Percentiles rank a stretch among this genome's conserved stretches.
These are phyloP conservation scores for Sesia apiformis DNA, from an alignment of 2,888 invertebrate genomes.

Conservation along the genomic window DNA sequence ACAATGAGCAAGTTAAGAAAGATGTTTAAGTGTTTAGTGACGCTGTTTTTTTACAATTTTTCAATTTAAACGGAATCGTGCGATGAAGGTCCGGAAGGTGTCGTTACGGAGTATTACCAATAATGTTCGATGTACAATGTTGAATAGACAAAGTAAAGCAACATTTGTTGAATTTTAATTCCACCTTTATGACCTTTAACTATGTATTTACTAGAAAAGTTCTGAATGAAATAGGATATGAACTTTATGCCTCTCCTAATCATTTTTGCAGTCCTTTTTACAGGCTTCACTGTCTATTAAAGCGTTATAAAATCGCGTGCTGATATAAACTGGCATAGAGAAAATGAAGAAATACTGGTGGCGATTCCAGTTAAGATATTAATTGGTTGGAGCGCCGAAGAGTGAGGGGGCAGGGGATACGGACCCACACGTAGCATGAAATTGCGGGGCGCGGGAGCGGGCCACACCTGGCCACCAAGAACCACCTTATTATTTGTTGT, in stretches of 20 bases:
- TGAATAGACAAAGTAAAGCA: conserved; percentile 4
- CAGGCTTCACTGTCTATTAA: too few species aligned
- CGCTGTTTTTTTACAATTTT: conserved; percentile 71
- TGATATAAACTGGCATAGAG: conserved; percentile 30
- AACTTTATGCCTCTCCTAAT: too few species aligned
- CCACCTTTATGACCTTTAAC: neutral
- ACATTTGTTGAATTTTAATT: conserved; percentile 10
- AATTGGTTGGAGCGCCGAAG: conserved; percentile 42
- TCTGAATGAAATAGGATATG: too few species aligned
- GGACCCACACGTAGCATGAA: conserved; percentile 72
- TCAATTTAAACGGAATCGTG: conserved; percentile 69
- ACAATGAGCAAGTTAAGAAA: conserved; percentile 70
- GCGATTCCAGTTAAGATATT: conserved; percentile 63
- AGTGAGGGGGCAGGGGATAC: conserved; percentile 15
- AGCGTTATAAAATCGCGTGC: too few species aligned
- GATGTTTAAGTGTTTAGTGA: conserved; percentile 73
- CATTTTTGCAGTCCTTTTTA: too few species aligned
- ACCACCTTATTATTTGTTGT: conserved; percentile 69
- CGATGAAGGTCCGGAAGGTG: conserved; percentile 69
- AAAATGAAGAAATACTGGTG: conserved; percentile 31
- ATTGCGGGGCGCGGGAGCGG: conserved; percentile 62
- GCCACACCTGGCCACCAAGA: conserved; percentile 48
- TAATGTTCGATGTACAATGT: conserved; percentile 41
- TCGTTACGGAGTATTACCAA: conserved; percentile 62
- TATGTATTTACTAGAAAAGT: too few species aligned